phyloP scores from a whole-genome alignment of 1,140 invertebrate species.

The Eubasilissa regina region DNA sequence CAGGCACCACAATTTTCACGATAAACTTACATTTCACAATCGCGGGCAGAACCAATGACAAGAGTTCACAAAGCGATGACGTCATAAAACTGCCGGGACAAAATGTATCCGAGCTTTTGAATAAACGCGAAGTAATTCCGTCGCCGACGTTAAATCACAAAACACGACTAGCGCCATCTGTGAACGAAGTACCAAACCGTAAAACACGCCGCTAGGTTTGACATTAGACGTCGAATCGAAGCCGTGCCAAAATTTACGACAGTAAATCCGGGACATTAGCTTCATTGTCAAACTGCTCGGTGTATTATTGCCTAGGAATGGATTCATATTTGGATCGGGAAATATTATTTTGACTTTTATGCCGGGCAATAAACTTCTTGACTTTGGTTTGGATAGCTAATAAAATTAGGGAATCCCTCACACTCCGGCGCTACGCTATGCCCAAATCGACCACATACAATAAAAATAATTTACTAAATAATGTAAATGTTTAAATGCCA shows the following conservation, averaged over 20 bases:
- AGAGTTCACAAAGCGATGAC: slow-evolving; percentile 1
- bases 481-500: too few relatives aligned
- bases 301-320: too few relatives aligned
- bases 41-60: background rate
- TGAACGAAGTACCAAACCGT: slow-evolving; percentile 31
- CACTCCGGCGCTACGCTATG: too few relatives aligned
- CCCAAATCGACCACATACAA: too few relatives aligned
- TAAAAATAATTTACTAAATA: too few relatives aligned
- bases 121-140: slow-evolving; percentile 27
- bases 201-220: slow-evolving; percentile 32
- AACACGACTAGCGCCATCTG: slow-evolving; percentile 39
- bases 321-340: too few relatives aligned
- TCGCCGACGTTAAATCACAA: slow-evolving; percentile 33
- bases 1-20: background rate
- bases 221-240: slow-evolving; percentile 25
- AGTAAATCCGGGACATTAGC: slow-evolving; percentile 4
- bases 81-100: slow-evolving; percentile 27
- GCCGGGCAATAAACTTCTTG: too few relatives aligned
- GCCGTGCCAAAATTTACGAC: slow-evolving; percentile 8
- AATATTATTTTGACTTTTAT: too few relatives aligned
- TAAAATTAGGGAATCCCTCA: too few relatives aligned
- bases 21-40: too few relatives aligned
- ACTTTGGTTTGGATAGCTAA: too few relatives aligned
- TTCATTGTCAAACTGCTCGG: background rate
- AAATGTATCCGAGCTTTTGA: slow-evolving; percentile 29